Conservation (phyloP, 2,113 vertebrate genomes). For the Natator depressus region DNA sequence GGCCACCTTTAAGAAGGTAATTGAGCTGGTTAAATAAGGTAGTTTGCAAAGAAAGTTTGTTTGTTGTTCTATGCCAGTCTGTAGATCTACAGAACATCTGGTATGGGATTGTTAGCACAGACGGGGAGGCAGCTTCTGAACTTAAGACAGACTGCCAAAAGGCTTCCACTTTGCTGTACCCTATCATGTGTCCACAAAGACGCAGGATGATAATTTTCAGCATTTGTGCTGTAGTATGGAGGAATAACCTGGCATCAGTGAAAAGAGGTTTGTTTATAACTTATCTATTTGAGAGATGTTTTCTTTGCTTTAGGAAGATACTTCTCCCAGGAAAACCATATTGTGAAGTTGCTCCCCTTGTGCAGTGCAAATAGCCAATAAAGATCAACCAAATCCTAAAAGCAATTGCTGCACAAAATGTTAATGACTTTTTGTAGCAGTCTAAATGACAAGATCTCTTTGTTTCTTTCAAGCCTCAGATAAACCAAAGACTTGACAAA, state of each 20-base stretch:
- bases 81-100: neutral
- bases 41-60: neutral
- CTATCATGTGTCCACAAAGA: neutral
- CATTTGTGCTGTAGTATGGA: neutral
- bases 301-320: neutral
- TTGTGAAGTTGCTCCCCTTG: neutral
- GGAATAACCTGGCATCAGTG: neutral
- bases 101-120: neutral
- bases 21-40: neutral
- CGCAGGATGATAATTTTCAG: neutral
- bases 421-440: neutral
- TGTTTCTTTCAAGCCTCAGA: neutral
- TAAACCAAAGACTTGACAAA: slow-evolving; percentile 41
- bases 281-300: neutral
- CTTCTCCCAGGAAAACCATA: neutral
- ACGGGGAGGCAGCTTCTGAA: neutral
- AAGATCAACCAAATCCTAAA: neutral
- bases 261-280: neutral
- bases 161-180: neutral
- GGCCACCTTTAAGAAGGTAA: neutral
- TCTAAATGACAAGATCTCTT: neutral
- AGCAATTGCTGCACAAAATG: neutral
- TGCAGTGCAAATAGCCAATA: neutral
- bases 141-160: neutral
- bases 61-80: neutral